Percentiles rank a stretch among this genome's conserved stretches.
These are phyloP conservation scores for Aphelenchoides fujianensis DNA, from an alignment of 1,140 invertebrate species.

Conservation along the genomic window DNA sequence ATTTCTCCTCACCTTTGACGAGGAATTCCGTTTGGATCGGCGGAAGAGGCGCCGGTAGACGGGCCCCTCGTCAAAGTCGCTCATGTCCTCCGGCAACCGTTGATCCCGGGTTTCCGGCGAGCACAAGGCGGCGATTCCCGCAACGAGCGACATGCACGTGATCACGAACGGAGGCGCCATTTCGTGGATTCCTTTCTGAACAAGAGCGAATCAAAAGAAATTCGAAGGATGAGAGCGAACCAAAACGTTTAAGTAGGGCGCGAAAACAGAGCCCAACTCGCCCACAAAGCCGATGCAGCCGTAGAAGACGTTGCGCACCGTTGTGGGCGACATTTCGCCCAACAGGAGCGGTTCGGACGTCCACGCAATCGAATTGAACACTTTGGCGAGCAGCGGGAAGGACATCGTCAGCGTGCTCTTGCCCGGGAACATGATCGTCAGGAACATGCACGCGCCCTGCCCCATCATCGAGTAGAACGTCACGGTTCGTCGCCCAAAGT, in stretches of 20 bases:
- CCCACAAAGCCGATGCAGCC: slow-evolving; percentile 41
- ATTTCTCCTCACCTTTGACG: background rate
- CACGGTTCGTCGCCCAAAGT: slow-evolving; percentile 36
- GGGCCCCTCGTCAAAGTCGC: slow-evolving; percentile 45
- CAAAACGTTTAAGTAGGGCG: slow-evolving; percentile 48
- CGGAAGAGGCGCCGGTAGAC: slow-evolving; percentile 29
- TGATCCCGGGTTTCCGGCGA: slow-evolving; percentile 47
- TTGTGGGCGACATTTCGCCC: slow-evolving; percentile 48
- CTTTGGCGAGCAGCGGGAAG: slow-evolving; percentile 46
- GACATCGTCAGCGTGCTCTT: slow-evolving; percentile 35
- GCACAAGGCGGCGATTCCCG: slow-evolving; percentile 28
- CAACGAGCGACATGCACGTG: slow-evolving; percentile 41
- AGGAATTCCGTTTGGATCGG: no score
- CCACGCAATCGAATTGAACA: slow-evolving; percentile 47
- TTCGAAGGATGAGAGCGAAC: slow-evolving; percentile 8
- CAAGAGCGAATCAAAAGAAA: background rate
- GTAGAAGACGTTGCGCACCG: slow-evolving; percentile 41
- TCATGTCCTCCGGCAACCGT: slow-evolving; percentile 44
- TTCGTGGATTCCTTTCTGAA: slow-evolving; percentile 40
- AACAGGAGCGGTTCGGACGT: slow-evolving; percentile 41
- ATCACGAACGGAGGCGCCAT: slow-evolving; percentile 40
- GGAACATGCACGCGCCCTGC: slow-evolving; percentile 37
- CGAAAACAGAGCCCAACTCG: slow-evolving; percentile 47
- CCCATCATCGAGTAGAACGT: slow-evolving; percentile 40
- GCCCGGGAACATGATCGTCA: slow-evolving; percentile 42